Conservation (phyloP, 2,113 vertebrate genomes). For the Peucedramus taeniatus region DNA sequence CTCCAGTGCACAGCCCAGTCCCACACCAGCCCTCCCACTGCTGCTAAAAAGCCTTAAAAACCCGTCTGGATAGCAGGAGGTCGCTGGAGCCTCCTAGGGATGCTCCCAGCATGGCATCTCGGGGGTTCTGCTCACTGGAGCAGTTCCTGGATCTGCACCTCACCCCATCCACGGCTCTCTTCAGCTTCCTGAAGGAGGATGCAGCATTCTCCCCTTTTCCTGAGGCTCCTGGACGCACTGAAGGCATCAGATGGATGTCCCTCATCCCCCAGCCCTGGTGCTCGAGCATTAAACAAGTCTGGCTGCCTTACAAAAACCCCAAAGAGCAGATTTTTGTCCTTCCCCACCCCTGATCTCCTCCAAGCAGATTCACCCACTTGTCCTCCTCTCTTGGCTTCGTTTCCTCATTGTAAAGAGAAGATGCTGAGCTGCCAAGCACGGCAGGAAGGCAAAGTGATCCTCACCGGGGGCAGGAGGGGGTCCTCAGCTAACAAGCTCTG, state of each 20-base stretch:
- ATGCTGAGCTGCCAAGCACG: neutral
- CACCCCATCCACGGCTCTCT: rapidly evolving
- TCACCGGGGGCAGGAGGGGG: neutral
- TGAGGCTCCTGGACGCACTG: neutral
- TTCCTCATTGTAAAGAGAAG: neutral
- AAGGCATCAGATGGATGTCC: neutral
- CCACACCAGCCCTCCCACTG: neutral
- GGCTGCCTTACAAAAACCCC: neutral
- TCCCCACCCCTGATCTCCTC: neutral
- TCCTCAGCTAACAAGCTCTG: neutral
- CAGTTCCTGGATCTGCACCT: neutral
- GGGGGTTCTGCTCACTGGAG: rapidly evolving
- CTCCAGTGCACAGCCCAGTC: neutral
- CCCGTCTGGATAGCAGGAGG: rapidly evolving
- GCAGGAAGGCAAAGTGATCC: constrained; percentile 1
- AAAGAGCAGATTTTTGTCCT: neutral
- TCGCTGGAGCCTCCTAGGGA: neutral
- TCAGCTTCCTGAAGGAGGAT: neutral
- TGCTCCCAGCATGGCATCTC: neutral
- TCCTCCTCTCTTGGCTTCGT: neutral
- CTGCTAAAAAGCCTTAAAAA: neutral
- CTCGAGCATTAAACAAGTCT: rapidly evolving
- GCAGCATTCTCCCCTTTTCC: neutral
- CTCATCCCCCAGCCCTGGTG: neutral
- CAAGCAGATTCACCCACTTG: neutral